Conservation (phyloP, 2,113 vertebrate species). For the Toxotes chatareus region DNA sequence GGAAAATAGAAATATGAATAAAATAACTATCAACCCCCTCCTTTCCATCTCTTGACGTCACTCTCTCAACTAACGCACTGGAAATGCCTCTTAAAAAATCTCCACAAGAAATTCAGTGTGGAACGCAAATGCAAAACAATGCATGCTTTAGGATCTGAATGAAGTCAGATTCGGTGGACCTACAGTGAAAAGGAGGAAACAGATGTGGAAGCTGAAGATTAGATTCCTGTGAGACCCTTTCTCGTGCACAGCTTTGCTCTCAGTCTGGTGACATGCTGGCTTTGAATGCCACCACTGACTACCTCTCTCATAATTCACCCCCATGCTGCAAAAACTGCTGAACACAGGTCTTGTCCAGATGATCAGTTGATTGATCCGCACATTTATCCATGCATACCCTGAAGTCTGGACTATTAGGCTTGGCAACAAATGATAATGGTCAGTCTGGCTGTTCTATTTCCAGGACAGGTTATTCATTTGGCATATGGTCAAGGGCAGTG, state of each 20-base stretch:
- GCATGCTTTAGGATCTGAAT: constrained; percentile 51
- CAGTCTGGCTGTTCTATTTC: constrained; percentile 1
- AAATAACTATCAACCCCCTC: too few species aligned
- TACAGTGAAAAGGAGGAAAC: constrained; percentile 76
- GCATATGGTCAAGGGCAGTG: constrained; percentile 19
- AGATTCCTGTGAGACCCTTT: constrained; percentile 60
- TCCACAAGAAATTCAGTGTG: constrained; percentile 6
- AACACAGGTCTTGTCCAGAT: constrained; percentile 28
- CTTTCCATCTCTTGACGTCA: not conserved
- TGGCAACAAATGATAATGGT: constrained; percentile 27
- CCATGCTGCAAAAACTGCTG: constrained; percentile 39
- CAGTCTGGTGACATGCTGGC: constrained; percentile 11
- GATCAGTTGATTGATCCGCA: constrained; percentile 51
- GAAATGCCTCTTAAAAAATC: constrained; percentile 40
- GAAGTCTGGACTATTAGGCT: constrained; percentile 40
- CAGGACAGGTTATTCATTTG: constrained; percentile 36
- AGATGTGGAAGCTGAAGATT: constrained; percentile 79
- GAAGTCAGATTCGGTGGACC: constrained; percentile 47
- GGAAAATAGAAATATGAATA: too few species aligned
- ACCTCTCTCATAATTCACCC: constrained; percentile 60
- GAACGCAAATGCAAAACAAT: constrained; percentile 43
- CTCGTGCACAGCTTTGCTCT: constrained; percentile 29
- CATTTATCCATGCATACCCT: constrained; percentile 6
- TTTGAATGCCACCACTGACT: constrained; percentile 33
- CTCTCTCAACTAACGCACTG: not conserved